Base-by-base conservation (phyloP, 2,888 invertebrate genomes). In the Drosophila differens region DNA sequence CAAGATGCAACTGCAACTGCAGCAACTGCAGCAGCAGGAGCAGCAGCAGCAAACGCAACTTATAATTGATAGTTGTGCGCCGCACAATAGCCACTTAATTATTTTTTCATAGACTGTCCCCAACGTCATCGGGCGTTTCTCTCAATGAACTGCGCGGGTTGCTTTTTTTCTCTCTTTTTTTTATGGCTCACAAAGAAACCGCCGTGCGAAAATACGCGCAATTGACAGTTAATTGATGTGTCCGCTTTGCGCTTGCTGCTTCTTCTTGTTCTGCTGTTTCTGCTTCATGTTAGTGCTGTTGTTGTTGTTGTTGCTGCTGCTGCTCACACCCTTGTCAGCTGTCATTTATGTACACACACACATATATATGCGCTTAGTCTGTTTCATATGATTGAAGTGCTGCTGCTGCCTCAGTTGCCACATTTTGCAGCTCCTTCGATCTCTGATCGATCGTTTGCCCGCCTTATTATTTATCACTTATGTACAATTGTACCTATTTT, bases 171-270 rank as follows among this genome's bases (percentile, higher is more conserved):
- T 44, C 59, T 49, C 49, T 57, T 49, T 66, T 68, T 64, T 71
- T 75, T 55, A 65, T 62, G 57, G 59, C 75, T 61, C 79, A 83
- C 90, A 90, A 89, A 79, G 86, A 80, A 79, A 83, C 86, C 82
- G 89, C 90, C 89, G 86, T 90, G 90, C 90, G 89, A 90, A 90
- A 89, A 85, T 83, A 83, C 88, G 85, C 85, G 81, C 90, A 85
- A 91, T 90, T 90, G 89, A 86, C 90, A 89, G 91, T 89, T 89
- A 89, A 89, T 89, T 90, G 89, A 89, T 91, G 91, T 82, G 89
- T 89, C 90, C 87, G 91, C 89, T 89, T 67, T 74, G 70, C 74
- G 62, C 60, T 82, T 73, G 64, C 63, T 75, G 62, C 49, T 70
- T 55, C 47, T 22, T 47, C 47, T 14, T 47, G 25, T 25, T 47